These are phyloP conservation scores for Leuciscus waleckii DNA, from an alignment of 2,797 vertebrate genomes.

Conservation along the genomic window DNA sequence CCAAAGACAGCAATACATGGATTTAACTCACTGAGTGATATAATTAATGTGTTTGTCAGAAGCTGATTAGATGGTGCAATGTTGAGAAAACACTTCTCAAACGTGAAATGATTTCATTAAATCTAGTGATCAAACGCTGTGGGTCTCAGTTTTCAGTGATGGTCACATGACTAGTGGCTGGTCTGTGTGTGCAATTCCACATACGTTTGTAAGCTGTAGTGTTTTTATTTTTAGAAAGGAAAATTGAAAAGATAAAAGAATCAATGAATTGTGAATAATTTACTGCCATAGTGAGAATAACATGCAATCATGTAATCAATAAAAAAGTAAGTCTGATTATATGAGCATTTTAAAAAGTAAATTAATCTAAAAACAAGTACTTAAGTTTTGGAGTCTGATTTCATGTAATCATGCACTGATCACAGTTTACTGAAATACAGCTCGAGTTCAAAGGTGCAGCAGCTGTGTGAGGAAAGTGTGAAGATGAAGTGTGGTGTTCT, in stretches of 20 bases:
- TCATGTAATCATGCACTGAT: neutral
- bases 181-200: neutral
- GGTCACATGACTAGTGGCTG: neutral
- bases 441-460: slow-evolving; percentile 24
- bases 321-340: no score
- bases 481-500: slow-evolving; percentile 29
- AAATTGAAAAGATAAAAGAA: no score
- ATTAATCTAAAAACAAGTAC: neutral
- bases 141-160: neutral
- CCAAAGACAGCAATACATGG: neutral
- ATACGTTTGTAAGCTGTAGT: neutral
- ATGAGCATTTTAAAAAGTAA: no score
- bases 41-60: neutral
- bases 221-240: neutral
- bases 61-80: neutral
- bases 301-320: no score
- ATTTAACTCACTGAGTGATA: neutral
- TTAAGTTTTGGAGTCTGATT: neutral
- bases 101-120: neutral
- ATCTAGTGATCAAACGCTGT: neutral
- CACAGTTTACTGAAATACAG: slow-evolving; percentile 8
- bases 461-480: slow-evolving; percentile 19
- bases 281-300: no score
- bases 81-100: neutral
- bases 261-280: no score